These are phyloP conservation scores for Drosophila varians DNA, from an alignment of 1,140 invertebrate genomes.

Conservation along the genomic window DNA sequence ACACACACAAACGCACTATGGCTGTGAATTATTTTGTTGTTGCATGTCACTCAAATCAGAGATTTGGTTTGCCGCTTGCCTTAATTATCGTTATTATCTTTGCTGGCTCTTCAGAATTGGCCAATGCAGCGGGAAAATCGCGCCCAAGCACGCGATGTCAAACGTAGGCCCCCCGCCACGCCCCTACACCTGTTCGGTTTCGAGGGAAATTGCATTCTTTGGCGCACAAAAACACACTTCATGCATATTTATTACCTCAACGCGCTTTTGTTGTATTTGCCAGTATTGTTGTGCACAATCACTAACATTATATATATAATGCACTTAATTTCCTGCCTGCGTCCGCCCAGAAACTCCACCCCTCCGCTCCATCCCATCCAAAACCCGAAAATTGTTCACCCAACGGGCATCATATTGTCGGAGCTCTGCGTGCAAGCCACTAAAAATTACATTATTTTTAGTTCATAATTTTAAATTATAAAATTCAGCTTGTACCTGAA, in stretches of 20 bases:
- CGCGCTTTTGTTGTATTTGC: slow-evolving; percentile 77
- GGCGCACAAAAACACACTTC: slow-evolving; percentile 69
- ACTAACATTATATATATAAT: slow-evolving; percentile 57
- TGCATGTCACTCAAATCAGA: slow-evolving; percentile 74
- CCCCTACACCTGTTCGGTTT: not conserved
- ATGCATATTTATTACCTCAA: slow-evolving; percentile 76
- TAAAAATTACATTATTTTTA: slow-evolving; percentile 79
- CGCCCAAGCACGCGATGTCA: slow-evolving; percentile 70
- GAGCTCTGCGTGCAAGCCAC: slow-evolving; percentile 70
- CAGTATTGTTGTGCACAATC: slow-evolving; percentile 37
- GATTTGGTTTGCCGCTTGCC: slow-evolving; percentile 76
- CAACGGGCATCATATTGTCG: slow-evolving; percentile 11
- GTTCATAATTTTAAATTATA: slow-evolving; percentile 80
- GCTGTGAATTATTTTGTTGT: slow-evolving; percentile 61
- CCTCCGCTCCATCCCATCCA: not conserved
- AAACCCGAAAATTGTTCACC: not conserved
- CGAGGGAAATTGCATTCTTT: slow-evolving; percentile 66
- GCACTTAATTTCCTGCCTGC: slow-evolving; percentile 69
- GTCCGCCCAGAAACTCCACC: slow-evolving; percentile 14
- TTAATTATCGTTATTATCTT: slow-evolving; percentile 78
- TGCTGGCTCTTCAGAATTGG: slow-evolving; percentile 60
- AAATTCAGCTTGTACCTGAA: slow-evolving; percentile 51
- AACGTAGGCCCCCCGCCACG: slow-evolving; percentile 26
- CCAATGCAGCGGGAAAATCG: slow-evolving; percentile 77
- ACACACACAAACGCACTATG: slow-evolving; percentile 25